Conservation (phyloP, 2,113 vertebrate species). For the Australoheros scitulus region DNA sequence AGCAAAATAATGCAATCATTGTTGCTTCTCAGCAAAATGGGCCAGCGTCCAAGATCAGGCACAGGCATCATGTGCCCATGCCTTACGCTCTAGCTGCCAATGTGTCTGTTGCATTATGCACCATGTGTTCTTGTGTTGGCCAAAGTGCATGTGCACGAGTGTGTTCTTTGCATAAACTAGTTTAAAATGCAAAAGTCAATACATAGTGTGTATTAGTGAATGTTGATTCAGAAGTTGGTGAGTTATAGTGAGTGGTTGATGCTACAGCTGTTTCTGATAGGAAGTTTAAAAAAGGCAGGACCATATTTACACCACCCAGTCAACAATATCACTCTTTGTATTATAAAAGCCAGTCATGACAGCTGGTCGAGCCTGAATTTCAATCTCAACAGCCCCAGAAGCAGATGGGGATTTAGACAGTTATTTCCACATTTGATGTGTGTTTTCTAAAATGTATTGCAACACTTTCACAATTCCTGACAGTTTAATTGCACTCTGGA, state of each 20-base stretch:
- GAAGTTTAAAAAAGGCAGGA: conserved; percentile 1
- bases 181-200: conserved; percentile 8
- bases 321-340: conserved; percentile 51
- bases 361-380: conserved; percentile 27
- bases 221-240: neutral
- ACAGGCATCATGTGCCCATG: conserved; percentile 61
- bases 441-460: neutral
- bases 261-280: conserved; percentile 1
- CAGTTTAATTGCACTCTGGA: neutral
- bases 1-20: conserved; percentile 72
- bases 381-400: neutral
- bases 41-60: conserved; percentile 54
- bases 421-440: neutral
- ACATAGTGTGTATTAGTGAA: conserved; percentile 6
- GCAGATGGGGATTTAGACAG: neutral
- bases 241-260: neutral
- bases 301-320: conserved; percentile 22
- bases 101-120: conserved; percentile 30
- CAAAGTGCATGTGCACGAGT: neutral
- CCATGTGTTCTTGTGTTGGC: neutral
- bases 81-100: conserved; percentile 49
- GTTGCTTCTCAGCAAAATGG: conserved; percentile 64
- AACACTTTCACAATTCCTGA: neutral
- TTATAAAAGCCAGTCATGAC: conserved; percentile 9
- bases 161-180: neutral